A percentile compares a stretch with the other conserved stretches of the same genome.
Evolutionary conservation across 2,888 invertebrate species (phyloP).

Genomic region (Cosmia trapezina): DNA sequence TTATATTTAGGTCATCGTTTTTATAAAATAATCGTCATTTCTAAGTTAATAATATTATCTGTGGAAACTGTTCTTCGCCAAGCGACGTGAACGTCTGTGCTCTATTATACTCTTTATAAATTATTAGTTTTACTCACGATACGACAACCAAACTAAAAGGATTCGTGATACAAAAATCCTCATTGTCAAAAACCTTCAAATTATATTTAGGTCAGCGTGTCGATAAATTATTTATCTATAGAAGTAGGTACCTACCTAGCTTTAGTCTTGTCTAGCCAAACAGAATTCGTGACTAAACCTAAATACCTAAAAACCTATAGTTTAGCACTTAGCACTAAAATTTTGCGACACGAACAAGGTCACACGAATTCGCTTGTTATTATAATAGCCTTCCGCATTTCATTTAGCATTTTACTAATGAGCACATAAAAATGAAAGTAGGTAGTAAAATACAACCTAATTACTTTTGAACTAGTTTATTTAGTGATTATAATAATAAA

Average conservation of each 20-base stretch:
- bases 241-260: neutral
- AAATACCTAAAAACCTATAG: slow-evolving; percentile 26
- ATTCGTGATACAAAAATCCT: slow-evolving; percentile 13
- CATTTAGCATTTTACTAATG: slow-evolving; percentile 49
- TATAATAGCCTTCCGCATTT: slow-evolving; percentile 14
- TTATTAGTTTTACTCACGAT: slow-evolving; percentile 1
- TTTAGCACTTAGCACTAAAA: slow-evolving; percentile 32
- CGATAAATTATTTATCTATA: neutral
- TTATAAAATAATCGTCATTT: no score
- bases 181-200: neutral
- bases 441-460: slow-evolving; percentile 31
- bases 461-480: slow-evolving; percentile 52
- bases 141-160: neutral
- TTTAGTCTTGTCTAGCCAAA: slow-evolving; percentile 5
- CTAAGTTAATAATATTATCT: no score
- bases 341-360: slow-evolving; percentile 48
- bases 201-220: slow-evolving; percentile 7
- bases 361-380: slow-evolving; percentile 44
- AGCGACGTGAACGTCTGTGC: no score
- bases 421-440: slow-evolving; percentile 50
- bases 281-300: slow-evolving; percentile 27
- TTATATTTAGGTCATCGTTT: no score
- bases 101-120: neutral
- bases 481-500: slow-evolving; percentile 27
- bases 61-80: neutral